Evolutionary conservation across 2,797 vertebrate genomes (phyloP).

Genomic region (Ataeniobius toweri): DNA sequence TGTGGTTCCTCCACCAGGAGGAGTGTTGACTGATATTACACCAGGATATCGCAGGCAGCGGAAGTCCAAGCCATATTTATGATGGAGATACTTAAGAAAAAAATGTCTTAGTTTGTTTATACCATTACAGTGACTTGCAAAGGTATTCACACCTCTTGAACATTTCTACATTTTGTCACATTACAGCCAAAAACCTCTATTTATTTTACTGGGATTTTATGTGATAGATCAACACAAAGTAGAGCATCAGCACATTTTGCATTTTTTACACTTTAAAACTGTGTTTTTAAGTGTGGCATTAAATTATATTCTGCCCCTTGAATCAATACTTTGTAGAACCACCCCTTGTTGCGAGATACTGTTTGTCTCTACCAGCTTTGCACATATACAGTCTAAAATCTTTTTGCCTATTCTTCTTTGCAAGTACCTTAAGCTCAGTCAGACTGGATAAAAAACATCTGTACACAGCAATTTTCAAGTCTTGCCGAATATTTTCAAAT

Average conservation of each 20-base stretch:
- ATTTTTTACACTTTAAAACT: too few relatives aligned
- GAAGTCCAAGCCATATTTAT: constrained; percentile 84
- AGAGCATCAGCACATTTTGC: not conserved
- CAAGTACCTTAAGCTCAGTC: not conserved
- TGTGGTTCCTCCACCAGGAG: constrained; percentile 82
- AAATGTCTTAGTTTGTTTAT: not conserved
- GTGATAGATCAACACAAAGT: not conserved
- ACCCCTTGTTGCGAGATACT: not conserved
- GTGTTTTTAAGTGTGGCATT: not conserved
- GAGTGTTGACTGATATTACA: constrained; percentile 80
- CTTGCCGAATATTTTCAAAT: not conserved
- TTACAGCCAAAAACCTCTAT: not conserved
- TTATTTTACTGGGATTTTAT: not conserved
- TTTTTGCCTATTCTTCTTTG: not conserved
- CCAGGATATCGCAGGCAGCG: constrained; percentile 84
- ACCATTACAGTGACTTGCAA: not conserved
- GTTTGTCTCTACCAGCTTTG: not conserved
- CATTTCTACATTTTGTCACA: not conserved
- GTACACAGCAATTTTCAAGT: not conserved
- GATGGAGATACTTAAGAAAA: constrained; percentile 81
- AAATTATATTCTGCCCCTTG: not conserved
- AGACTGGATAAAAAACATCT: not conserved
- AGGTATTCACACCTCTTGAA: not conserved
- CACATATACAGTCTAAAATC: not conserved
- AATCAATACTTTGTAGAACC: not conserved